Evolutionary conservation across 2,113 vertebrate genomes (phyloP).

Genomic region (Thalassarche chlororhynchos): DNA sequence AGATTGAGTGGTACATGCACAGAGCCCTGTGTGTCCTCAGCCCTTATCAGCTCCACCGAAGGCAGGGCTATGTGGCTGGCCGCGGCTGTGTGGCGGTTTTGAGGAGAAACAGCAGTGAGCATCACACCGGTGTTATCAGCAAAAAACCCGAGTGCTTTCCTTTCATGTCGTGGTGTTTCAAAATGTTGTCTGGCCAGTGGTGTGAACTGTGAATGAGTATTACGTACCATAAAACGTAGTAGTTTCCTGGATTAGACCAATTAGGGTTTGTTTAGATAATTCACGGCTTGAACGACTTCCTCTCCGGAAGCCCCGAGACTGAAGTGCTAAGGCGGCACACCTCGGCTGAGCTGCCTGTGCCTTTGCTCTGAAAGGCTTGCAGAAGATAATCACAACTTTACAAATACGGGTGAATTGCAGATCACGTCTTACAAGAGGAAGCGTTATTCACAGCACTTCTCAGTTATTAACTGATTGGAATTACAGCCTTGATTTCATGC

Average conservation of each 20-base stretch:
- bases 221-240: conserved; percentile 48
- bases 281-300: conserved; percentile 77
- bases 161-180: not conserved
- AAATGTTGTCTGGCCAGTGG: not conserved
- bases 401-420: not conserved
- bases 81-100: not conserved
- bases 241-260: conserved; percentile 78
- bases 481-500: not conserved
- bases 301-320: conserved; percentile 73
- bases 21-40: not conserved
- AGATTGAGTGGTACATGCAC: fast-evolving
- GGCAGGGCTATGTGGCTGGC: not conserved
- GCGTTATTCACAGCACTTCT: not conserved
- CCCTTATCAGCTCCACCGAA: not conserved
- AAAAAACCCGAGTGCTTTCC: not conserved
- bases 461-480: not conserved
- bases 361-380: not conserved
- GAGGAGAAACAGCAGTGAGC: not conserved
- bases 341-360: conserved; percentile 37
- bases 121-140: not conserved
- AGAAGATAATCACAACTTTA: not conserved
- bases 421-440: not conserved
- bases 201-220: conserved; percentile 36
- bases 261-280: conserved; percentile 76
- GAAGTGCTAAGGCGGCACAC: conserved; percentile 58